Conservation (phyloP, 2,888 invertebrate species). For the Plusia festucae region DNA sequence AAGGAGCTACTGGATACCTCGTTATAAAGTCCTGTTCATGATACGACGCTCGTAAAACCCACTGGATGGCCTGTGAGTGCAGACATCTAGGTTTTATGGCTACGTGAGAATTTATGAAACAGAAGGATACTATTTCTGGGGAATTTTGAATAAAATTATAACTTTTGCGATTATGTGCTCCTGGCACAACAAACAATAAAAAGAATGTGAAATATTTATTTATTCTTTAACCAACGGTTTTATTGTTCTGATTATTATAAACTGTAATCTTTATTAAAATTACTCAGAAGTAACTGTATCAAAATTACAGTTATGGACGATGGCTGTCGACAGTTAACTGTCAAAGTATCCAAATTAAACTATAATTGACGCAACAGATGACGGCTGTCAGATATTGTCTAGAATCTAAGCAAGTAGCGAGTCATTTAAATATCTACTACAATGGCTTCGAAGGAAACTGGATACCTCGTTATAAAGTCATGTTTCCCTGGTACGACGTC, state of each 20-base stretch:
- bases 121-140: background rate
- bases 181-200: background rate
- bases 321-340: no score
- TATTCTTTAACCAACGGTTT: no score
- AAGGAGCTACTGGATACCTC: constrained; percentile 47
- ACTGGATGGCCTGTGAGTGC: constrained; percentile 30
- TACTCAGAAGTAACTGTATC: no score
- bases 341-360: constrained; percentile 10
- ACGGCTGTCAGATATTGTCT: constrained; percentile 8
- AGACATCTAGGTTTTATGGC: constrained; percentile 5
- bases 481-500: constrained; percentile 45
- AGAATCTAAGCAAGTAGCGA: constrained; percentile 21
- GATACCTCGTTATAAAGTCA: constrained; percentile 43
- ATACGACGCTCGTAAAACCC: constrained; percentile 42
- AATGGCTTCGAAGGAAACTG: constrained; percentile 30
- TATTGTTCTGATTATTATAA: no score
- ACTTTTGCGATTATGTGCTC: background rate
- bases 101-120: background rate
- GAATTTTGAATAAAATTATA: background rate
- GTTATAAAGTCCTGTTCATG: constrained; percentile 52
- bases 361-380: constrained; percentile 38
- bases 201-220: no score
- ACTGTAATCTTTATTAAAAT: no score
- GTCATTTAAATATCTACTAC: constrained; percentile 44
- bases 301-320: background rate